phyloP scores from a whole-genome alignment of 2,888 invertebrate genomes.

The Poecilobothrus nobilitatus region DNA sequence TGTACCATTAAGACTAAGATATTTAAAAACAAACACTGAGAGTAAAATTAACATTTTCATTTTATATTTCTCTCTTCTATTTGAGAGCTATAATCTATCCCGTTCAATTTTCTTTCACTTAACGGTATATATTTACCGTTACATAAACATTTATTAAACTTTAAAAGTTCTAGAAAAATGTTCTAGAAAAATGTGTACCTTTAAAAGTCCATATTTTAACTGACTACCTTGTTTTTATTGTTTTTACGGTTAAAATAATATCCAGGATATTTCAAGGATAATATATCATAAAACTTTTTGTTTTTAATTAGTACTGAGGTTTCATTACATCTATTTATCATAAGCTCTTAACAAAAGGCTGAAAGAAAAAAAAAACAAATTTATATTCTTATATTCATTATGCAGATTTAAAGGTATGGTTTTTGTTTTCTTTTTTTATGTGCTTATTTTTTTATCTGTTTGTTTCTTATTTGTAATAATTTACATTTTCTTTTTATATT shows the following conservation, averaged over 20 bases:
- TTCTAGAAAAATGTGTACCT: too few species aligned
- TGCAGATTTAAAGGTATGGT: background rate
- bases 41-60: too few species aligned
- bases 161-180: too few species aligned
- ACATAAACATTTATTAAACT: too few species aligned
- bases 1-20: too few species aligned
- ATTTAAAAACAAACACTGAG: too few species aligned
- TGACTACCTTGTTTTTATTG: background rate
- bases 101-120: too few species aligned
- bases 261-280: background rate
- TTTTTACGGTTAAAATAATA: background rate
- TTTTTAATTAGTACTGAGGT: constrained; percentile 6
- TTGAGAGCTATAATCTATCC: too few species aligned
- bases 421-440: too few species aligned
- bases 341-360: background rate
- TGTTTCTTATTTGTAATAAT: background rate
- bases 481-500: background rate
- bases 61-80: too few species aligned
- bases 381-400: background rate
- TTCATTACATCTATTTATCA: constrained; percentile 1
- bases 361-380: background rate
- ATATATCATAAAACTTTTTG: constrained; percentile 3
- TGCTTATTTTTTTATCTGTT: background rate
- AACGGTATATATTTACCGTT: too few species aligned
- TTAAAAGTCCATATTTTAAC: too few species aligned